These are phyloP conservation scores for Octopus bimaculoides DNA, from an alignment of 1,140 invertebrate species.

Conservation along the genomic window DNA sequence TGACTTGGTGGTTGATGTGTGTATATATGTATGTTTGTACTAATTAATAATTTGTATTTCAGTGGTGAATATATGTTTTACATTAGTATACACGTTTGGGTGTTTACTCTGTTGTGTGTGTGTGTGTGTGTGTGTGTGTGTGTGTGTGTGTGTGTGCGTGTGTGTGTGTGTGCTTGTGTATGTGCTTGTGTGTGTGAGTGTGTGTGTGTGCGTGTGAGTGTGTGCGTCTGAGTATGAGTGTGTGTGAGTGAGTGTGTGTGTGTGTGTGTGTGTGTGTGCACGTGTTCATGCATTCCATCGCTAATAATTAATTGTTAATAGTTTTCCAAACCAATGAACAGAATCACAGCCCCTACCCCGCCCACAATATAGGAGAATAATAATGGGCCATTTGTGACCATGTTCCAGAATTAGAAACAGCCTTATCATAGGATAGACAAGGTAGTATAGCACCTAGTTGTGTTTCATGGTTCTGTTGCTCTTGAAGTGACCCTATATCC, in stretches of 20 bases:
- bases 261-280: neutral
- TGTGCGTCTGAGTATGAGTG: neutral
- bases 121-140: neutral
- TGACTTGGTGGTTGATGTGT: too few relatives aligned
- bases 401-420: neutral
- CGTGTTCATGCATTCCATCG: neutral
- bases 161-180: neutral
- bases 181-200: neutral
- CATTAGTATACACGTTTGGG: neutral
- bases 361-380: neutral
- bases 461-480: too few relatives aligned
- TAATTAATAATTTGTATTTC: too few relatives aligned
- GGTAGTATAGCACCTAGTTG: too few relatives aligned
- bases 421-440: neutral
- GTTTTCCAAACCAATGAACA: neutral
- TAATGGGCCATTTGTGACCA: neutral
- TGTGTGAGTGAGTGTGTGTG: neutral
- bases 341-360: too few relatives aligned
- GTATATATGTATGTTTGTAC: too few relatives aligned
- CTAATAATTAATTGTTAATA: neutral
- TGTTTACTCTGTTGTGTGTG: neutral
- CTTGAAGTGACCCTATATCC: too few relatives aligned
- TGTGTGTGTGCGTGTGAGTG: neutral
- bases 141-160: neutral
- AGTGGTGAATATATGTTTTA: too few relatives aligned